Evolutionary conservation across 2,888 invertebrate species (phyloP).

Genomic region (Tenthredo distinguenda): DNA sequence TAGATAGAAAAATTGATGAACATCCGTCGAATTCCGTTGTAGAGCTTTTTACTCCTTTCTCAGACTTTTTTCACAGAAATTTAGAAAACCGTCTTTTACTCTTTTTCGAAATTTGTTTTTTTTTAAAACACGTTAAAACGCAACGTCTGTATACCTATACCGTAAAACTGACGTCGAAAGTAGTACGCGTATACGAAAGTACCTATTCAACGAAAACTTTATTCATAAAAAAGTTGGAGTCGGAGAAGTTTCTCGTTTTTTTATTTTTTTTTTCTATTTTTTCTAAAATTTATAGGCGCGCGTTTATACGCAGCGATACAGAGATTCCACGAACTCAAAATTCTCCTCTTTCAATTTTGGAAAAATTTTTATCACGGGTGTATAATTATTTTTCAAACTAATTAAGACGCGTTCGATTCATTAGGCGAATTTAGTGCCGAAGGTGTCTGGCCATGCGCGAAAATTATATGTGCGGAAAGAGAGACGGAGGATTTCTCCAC

Average conservation of each 20-base stretch:
- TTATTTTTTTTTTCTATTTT: neutral
- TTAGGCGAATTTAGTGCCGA: neutral
- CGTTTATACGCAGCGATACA: no score
- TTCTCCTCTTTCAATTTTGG: no score
- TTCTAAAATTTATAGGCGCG: neutral
- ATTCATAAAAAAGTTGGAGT: slow-evolving; percentile 36
- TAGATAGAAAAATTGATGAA: no score
- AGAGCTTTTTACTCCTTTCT: no score
- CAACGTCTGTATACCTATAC: neutral
- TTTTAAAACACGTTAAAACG: neutral
- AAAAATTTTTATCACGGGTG: no score
- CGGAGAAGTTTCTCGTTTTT: neutral
- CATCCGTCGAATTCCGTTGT: no score
- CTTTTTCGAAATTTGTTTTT: neutral
- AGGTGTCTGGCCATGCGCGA: slow-evolving; percentile 68
- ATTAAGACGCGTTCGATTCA: no score
- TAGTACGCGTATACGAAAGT: neutral
- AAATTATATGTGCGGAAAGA: slow-evolving; percentile 67
- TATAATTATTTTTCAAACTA: no score
- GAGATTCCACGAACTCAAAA: no score
- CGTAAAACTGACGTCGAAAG: neutral
- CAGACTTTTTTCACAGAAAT: no score
- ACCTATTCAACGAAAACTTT: slow-evolving; percentile 36
- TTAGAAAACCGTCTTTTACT: no score
- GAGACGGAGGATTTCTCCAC: slow-evolving; percentile 49